Base-by-base conservation (phyloP, 2,888 invertebrate species). In the Therioaphis trifolii region DNA sequence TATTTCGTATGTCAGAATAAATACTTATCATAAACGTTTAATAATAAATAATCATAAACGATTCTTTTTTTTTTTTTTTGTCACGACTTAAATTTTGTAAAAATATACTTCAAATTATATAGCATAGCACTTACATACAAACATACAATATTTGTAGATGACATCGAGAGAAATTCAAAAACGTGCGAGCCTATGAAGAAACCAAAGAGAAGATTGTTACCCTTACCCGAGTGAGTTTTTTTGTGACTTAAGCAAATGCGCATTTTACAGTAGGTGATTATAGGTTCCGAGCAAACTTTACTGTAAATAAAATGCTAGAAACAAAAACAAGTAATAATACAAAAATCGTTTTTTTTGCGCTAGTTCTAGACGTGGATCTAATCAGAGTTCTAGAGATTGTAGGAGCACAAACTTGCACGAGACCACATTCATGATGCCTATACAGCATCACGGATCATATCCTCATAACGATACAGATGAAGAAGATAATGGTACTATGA, bases 341-440 rank as follows among this genome's bases (percentile, higher is more conserved):
- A n/a, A n/a, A n/a, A n/a, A 3, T 35, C 35, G 7, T 35, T 35
- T 58, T 5, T 24, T 52, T 21, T 1, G 4, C 58, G n/a, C 4
- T 15, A 80, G 80, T 80, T 46, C 80, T 49, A 80, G 80, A 63
- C 82, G 72, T 2, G 63, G 61, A 35, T 72, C 72, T 0, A 72
- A n/a, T 24, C 72, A 82, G 12, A 72, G 21, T 18, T 24, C 82
- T 24, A 82, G 82, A 63, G 72, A 82, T 24, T 63, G 71, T 27
- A 82, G 82, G 52, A 63, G 61, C 29, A 14, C 72, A 18, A 74
- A 82, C n/a, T 74, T 82, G 18, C 82, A 82, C 40, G 82, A 82
- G 49, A 82, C 82, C 43, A 82, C 82, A 12, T 82, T 82, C n/a
- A 82, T 72, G 72, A 82, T 82, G 82, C 82, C 82, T 7, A 63